These are phyloP conservation scores for Papilio polytes DNA, from an alignment of 1,140 invertebrate genomes.

Conservation along the genomic window DNA sequence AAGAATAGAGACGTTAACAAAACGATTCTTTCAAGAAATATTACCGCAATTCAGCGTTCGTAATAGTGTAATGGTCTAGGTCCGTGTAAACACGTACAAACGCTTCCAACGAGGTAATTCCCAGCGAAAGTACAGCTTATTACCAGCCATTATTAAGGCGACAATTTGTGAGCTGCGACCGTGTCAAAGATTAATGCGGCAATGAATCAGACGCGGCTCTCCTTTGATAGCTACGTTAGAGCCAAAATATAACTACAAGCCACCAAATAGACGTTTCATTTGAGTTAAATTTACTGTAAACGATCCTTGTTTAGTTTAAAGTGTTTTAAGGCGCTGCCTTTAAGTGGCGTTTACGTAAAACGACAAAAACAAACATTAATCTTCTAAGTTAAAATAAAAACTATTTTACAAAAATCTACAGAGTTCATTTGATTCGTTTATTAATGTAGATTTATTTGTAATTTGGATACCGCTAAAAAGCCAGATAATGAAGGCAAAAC, in stretches of 20 bases:
- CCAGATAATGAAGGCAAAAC: slow-evolving; percentile 44
- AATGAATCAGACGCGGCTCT: slow-evolving; percentile 28
- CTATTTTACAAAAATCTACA: not conserved
- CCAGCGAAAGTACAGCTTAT: slow-evolving; percentile 55
- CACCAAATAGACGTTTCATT: slow-evolving; percentile 12
- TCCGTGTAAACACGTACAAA: slow-evolving; percentile 58
- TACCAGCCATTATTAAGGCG: slow-evolving; percentile 48
- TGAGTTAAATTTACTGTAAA: slow-evolving; percentile 28
- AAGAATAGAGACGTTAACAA: slow-evolving; percentile 22
- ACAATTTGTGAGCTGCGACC: slow-evolving; percentile 43
- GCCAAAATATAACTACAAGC: slow-evolving; percentile 24
- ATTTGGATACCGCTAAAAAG: slow-evolving; percentile 30
- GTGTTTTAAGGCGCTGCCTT: slow-evolving; percentile 5
- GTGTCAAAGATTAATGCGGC: slow-evolving; percentile 35
- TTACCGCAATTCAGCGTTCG: slow-evolving; percentile 18
- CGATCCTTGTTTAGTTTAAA: slow-evolving; percentile 19
- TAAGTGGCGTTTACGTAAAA: not conserved
- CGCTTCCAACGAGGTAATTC: slow-evolving; percentile 55
- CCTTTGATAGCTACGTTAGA: slow-evolving; percentile 25
- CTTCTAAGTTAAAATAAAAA: not conserved
- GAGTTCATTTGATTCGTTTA: not conserved
- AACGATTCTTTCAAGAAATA: slow-evolving; percentile 34
- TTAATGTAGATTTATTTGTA: slow-evolving; percentile 24
- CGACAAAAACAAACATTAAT: not conserved
- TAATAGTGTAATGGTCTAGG: slow-evolving; percentile 49